A percentile compares a stretch with the other conserved stretches of the same genome.
Evolutionary conservation across 2,113 vertebrate genomes (phyloP).

Genomic region (Malurus elegans): DNA sequence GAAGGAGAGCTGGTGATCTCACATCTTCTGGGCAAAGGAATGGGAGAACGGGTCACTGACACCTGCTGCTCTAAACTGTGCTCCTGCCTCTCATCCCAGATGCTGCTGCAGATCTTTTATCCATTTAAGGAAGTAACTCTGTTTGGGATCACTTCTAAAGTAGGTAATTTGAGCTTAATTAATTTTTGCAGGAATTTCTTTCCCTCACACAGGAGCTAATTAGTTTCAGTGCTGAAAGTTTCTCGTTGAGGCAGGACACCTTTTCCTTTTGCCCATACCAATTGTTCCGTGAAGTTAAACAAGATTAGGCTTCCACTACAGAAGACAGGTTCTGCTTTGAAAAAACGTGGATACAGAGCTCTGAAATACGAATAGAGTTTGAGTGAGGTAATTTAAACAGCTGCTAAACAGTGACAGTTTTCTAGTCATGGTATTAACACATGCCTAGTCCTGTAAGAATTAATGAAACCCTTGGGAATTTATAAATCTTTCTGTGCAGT

Average conservation of each 20-base stretch:
- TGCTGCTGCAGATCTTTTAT: background rate
- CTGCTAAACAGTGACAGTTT: background rate
- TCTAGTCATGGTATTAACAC: background rate
- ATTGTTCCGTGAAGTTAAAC: background rate
- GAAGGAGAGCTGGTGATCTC: background rate
- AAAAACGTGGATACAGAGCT: background rate
- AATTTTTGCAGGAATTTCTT: background rate
- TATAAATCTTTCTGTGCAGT: background rate
- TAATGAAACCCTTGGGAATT: background rate
- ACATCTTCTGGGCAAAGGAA: constrained; percentile 1
- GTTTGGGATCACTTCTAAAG: background rate
- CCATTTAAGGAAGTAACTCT: background rate
- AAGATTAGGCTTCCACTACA: background rate
- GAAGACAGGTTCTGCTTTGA: background rate
- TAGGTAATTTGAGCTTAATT: background rate
- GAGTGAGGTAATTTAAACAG: background rate
- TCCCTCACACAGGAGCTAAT: background rate
- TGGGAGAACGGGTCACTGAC: background rate
- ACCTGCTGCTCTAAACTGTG: background rate
- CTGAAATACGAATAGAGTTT: background rate
- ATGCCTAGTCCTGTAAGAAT: background rate
- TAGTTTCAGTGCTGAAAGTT: background rate
- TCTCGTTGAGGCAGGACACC: background rate
- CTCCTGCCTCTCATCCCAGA: background rate
- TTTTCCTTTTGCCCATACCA: background rate